Conservation (phyloP, 2,113 vertebrate genomes). For the Enhydra lutris region DNA sequence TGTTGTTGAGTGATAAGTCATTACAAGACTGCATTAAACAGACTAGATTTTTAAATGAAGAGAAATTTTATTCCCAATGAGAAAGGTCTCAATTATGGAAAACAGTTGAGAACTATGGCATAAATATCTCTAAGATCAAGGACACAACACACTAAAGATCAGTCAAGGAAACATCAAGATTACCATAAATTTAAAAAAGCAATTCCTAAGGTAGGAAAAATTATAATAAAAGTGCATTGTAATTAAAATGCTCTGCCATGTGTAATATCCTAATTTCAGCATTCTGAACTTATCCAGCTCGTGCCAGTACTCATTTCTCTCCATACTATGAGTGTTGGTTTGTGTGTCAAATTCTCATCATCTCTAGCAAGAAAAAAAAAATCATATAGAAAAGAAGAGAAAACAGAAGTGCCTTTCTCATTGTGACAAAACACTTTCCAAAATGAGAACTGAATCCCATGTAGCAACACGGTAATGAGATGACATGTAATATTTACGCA, state of each 20-base stretch:
- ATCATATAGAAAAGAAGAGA: not conserved
- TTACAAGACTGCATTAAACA: slow-evolving; percentile 16
- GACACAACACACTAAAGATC: not conserved
- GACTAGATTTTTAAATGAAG: slow-evolving; percentile 23
- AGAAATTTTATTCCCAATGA: slow-evolving; percentile 30
- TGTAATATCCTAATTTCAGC: not conserved
- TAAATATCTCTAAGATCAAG: not conserved
- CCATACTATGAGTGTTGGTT: not conserved
- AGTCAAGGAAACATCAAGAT: slow-evolving; percentile 20
- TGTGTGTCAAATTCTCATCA: not conserved
- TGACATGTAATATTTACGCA: not conserved
- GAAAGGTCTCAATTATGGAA: slow-evolving; percentile 7
- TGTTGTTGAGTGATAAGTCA: slow-evolving; percentile 5
- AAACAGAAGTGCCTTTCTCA: not conserved
- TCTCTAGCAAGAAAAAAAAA: not conserved
- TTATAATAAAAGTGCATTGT: not conserved
- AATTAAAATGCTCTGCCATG: not conserved
- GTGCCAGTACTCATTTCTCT: not conserved
- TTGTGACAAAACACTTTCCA: not conserved
- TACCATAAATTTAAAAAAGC: not conserved
- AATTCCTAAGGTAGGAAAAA: not conserved
- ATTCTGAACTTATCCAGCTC: not conserved
- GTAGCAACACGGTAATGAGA: not conserved
- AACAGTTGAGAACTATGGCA: not conserved
- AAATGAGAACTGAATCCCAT: slow-evolving; percentile 25